These are phyloP conservation scores for Ophraella communa DNA, from an alignment of 2,888 invertebrate species.

Conservation along the genomic window DNA sequence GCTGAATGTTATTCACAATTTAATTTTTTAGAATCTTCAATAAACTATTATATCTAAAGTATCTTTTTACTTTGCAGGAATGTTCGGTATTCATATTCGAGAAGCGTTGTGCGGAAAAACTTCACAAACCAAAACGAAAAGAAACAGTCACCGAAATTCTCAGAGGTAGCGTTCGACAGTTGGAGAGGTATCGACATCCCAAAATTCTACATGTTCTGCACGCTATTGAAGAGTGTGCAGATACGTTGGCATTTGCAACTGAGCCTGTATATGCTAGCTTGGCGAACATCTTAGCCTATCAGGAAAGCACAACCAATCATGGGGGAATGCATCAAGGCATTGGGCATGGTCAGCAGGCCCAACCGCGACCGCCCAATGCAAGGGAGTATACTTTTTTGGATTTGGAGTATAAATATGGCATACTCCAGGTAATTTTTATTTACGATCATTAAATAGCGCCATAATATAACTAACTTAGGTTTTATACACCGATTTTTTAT, in stretches of 20 bases:
- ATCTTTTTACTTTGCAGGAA: constrained; percentile 70
- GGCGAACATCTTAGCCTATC: constrained; percentile 85
- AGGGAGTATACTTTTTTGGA: constrained; percentile 89
- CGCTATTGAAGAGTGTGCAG: constrained; percentile 80
- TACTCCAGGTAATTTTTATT: constrained; percentile 76
- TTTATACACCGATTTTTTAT: too few species aligned
- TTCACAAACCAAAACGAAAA: constrained; percentile 90
- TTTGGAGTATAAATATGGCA: constrained; percentile 91
- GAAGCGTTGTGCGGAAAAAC: constrained; percentile 89
- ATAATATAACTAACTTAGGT: too few species aligned
- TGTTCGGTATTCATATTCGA: constrained; percentile 94
- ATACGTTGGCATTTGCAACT: constrained; percentile 92
- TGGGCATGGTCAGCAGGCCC: constrained; percentile 54
- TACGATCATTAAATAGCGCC: too few species aligned
- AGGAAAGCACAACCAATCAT: constrained; percentile 66
- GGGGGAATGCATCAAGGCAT: constrained; percentile 59
- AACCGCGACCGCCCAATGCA: constrained; percentile 67
- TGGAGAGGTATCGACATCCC: constrained; percentile 86
- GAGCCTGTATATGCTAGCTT: constrained; percentile 90
- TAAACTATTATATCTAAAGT: too few species aligned
- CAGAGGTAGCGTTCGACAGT: constrained; percentile 76
- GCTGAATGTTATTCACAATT: background rate
- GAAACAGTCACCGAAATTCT: constrained; percentile 91
- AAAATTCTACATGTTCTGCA: constrained; percentile 76
- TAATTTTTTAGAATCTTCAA: background rate